Base-by-base conservation (phyloP, 1,140 invertebrate species). In the Colletes gigas region DNA sequence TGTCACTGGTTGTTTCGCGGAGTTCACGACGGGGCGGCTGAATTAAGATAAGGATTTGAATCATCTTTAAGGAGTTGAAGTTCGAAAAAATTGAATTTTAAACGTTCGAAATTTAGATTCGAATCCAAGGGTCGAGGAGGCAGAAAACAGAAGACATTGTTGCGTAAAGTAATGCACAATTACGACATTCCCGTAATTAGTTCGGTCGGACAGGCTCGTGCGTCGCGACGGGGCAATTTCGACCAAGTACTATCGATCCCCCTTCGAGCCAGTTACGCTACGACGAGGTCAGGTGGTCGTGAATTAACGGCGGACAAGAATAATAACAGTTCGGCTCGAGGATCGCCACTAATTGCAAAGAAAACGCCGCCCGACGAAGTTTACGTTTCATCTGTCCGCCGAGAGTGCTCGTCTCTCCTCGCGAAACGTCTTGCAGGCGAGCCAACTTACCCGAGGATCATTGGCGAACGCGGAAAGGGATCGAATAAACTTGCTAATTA, bases 271-370 rank as follows among this genome's bases (percentile, higher is more conserved):
- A 41, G 78, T 47, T 74, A 70, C 65, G 39, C 54, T 57, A 50
- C 59, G 57, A 15, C 60, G 41, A 72, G 67, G 50, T 62, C 55
- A 83, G 68, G 30, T 55, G 17, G 21, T 68, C 55, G 57, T 50
- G 73, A 78, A 83, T 81, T 77, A 83, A 82, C 62, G 62, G 39
- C 57, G 55, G 73, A 59, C 66, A 62, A 44, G 73, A 68, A 77
- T 82, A 83, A 83, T 82, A 75, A 77, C 82, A 81, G 73, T 73
- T 47, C 57, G 3, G 57, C 9, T 14, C 72, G 50, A 77, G 72
- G 79, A 83, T 83, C 63, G 78, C 41, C 41, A 65, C 57, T 82
- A 84, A 84, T 82, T 78, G 82, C 80, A 69, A 82, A 57, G 80
- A 82, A 84, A 84, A 82, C 74, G 73, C 44, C 6, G 21, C 3